These are phyloP conservation scores for Passer domesticus DNA, from an alignment of 2,113 vertebrate species.

Conservation along the genomic window DNA sequence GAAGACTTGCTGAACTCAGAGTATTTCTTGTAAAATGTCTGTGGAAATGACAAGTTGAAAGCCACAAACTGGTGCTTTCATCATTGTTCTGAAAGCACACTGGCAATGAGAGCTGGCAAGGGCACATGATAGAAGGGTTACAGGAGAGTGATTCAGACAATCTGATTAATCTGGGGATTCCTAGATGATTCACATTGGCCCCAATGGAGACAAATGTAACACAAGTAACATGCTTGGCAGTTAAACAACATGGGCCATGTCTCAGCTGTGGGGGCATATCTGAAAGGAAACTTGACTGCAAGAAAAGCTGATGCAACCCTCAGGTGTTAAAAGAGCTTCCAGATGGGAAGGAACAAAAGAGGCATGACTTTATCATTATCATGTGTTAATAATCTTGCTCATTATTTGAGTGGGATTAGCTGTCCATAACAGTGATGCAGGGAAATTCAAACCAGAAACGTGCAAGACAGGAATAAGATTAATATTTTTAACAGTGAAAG, in stretches of 20 bases:
- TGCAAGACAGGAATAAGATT: background rate
- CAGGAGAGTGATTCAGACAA: background rate
- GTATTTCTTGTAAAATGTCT: background rate
- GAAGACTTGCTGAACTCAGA: background rate
- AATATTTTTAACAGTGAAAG: background rate
- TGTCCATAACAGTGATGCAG: fast-evolving
- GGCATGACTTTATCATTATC: background rate
- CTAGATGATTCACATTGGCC: background rate
- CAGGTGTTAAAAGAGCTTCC: background rate
- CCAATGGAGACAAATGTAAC: background rate
- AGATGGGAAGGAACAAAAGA: background rate
- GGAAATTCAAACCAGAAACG: background rate
- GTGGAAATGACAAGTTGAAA: background rate
- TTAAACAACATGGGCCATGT: background rate
- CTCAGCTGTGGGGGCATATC: background rate
- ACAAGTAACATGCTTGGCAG: background rate
- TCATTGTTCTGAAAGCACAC: background rate
- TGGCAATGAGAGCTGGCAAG: background rate
- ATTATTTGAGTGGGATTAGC: background rate
- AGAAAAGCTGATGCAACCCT: background rate
- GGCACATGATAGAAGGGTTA: background rate
- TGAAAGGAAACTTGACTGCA: background rate
- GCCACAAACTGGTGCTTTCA: background rate
- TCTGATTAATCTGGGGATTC: background rate
- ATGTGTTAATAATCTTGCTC: background rate